These are phyloP conservation scores for Lampris incognitus DNA, from an alignment of 2,113 vertebrate genomes.

Conservation along the genomic window DNA sequence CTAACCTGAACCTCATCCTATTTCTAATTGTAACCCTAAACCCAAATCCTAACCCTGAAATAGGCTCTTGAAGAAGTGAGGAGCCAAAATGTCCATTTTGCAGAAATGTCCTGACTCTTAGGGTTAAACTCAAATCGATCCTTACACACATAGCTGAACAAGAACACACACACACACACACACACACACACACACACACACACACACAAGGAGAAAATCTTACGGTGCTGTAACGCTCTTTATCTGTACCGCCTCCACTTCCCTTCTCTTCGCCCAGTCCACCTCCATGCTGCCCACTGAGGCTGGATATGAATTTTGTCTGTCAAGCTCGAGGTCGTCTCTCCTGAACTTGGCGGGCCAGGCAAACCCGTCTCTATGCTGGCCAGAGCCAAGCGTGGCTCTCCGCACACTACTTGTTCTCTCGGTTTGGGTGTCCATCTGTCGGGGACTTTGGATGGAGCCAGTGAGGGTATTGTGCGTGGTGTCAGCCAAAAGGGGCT, in stretches of 20 bases:
- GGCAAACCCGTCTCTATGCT: conserved; percentile 1
- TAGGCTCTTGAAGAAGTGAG: too few relatives aligned
- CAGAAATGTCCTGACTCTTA: too few relatives aligned
- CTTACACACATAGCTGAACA: not conserved
- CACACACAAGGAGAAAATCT: conserved; percentile 29
- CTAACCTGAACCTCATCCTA: too few relatives aligned
- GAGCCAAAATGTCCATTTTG: too few relatives aligned
- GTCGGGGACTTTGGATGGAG: not conserved
- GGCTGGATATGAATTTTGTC: conserved; percentile 44
- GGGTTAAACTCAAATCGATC: too few relatives aligned
- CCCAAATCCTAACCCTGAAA: too few relatives aligned
- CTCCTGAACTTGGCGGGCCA: conserved; percentile 27
- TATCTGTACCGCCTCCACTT: not conserved
- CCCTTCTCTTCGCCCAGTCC: conserved; percentile 12
- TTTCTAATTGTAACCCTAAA: too few relatives aligned
- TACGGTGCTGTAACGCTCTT: conserved; percentile 45
- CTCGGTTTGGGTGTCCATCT: not conserved
- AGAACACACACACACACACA: conserved; percentile 1
- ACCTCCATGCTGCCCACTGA: conserved; percentile 54
- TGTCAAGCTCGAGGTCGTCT: not conserved
- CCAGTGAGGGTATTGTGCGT: not conserved
- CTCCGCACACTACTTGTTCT: not conserved
- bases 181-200: not conserved
- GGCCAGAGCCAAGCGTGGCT: not conserved
- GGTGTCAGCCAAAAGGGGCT: not conserved